Evolutionary conservation across 2,888 invertebrate species (phyloP).

Genomic region (Parnassius smintheus): DNA sequence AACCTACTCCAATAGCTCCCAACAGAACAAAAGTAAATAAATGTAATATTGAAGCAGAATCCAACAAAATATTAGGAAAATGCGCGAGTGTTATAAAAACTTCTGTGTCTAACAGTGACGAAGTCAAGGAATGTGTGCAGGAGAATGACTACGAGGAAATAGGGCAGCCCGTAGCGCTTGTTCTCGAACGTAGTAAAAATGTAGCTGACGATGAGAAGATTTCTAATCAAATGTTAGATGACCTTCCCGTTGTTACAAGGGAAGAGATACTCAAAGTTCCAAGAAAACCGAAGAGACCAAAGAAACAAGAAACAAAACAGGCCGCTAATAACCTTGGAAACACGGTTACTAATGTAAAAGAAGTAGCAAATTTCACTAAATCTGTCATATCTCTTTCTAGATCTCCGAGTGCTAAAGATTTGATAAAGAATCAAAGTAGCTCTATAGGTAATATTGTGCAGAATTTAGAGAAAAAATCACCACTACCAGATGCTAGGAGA

Average conservation of each 20-base stretch:
- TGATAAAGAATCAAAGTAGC: conserved; percentile 38
- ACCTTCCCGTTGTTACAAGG: conserved; percentile 52
- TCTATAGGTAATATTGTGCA: conserved; percentile 51
- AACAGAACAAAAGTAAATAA: conserved; percentile 50
- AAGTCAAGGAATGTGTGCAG: conserved; percentile 48
- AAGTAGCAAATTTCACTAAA: conserved; percentile 55
- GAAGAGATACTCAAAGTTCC: conserved; percentile 70
- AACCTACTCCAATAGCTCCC: conserved; percentile 62
- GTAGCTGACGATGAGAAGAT: conserved; percentile 72
- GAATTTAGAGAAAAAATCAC: conserved; percentile 48
- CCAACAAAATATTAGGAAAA: conserved; percentile 33
- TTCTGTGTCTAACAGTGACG: conserved; percentile 35
- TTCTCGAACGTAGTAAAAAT: conserved; percentile 44
- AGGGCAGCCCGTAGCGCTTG: conserved; percentile 37
- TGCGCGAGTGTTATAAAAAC: conserved; percentile 37
- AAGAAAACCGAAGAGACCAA: conserved; percentile 63
- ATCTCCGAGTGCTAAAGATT: conserved; percentile 63
- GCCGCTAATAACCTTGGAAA: conserved; percentile 9
- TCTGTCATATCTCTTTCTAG: conserved; percentile 65
- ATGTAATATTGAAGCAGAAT: conserved; percentile 31
- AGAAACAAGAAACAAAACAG: conserved; percentile 41
- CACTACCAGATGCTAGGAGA: conserved; percentile 34
- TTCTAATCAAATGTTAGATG: conserved; percentile 51
- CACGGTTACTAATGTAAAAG: conserved; percentile 39
- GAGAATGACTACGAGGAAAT: conserved; percentile 76